Base-by-base conservation (phyloP, 30 jellyfish, hydroid and myxozoan species). In the Clytia hemisphaerica region DNA sequence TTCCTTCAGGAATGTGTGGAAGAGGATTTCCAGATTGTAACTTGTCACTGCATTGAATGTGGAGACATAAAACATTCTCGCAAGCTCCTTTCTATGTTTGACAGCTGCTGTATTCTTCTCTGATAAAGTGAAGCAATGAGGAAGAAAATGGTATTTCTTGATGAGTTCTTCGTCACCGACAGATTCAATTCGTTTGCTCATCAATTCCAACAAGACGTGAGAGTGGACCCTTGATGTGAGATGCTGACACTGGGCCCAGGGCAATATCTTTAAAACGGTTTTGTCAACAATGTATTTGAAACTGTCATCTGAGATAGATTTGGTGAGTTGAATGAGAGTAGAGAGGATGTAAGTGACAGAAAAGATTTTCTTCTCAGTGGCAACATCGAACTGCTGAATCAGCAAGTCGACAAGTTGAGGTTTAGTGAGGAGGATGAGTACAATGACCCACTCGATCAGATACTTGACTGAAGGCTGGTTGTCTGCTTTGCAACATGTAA, bases 171-270 rank as follows among this genome's bases (percentile, higher is more conserved):
- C 48, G 1, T 54, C 57, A 10, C 66, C 36, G 27, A 79, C 81
- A 33, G 51, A 3, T 38, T 50, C 79, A 48, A 58, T 50, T 46
- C 72, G 85, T 12, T 89, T 74, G 95, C 98, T 80, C 21, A 89
- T 27, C 49, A 33, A 53, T 64, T 76, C 35, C 35, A 89, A 6
- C 25, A 73, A 91, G 32, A 62, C 78, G 48, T 78, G 94, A 15
- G 98, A 93, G 34, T 68, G 83, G 68, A 89, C 74, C 47, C 94
- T 66, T 21, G 85, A 93, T 63, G 83, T 87, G 93, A 89, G 74
- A 42, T 89, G 98, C 59, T 89, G 98, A 1, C 80, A 83, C 58
- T 89, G 98, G 14, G 90, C 59, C 98, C 98, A 89, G 18, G 94
- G 94, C 36, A 89, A 45, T 47, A 89, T 25, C 32, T 58, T 65